A percentile compares a stretch with the other conserved stretches of the same genome.
phyloP scores from a whole-genome alignment of 92 coral and sea anemone genomes.

The Palythoa grandiflora region DNA sequence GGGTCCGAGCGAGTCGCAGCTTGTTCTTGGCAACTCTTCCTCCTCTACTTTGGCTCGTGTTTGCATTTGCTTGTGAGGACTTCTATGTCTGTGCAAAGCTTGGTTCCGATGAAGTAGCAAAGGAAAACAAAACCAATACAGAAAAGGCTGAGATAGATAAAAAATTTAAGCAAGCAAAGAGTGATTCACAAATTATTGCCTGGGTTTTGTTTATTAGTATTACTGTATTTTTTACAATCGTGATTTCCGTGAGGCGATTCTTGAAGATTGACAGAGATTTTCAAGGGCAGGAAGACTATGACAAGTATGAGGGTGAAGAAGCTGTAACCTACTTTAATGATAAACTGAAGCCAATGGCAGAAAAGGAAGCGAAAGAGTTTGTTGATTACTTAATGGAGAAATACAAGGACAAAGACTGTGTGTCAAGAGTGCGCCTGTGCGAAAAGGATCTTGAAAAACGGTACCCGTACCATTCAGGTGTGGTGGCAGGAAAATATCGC shows the following conservation, averaged over 20 bases:
- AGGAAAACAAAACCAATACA: conserved; percentile 54
- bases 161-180: conserved; percentile 57
- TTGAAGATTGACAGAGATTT: conserved; percentile 51
- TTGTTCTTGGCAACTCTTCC: conserved; percentile 74
- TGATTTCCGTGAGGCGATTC: conserved; percentile 73
- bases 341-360: conserved; percentile 71
- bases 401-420: conserved; percentile 63
- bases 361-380: conserved; percentile 54
- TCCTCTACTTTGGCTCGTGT: conserved; percentile 77
- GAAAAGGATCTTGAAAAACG: conserved; percentile 11
- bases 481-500: too few relatives aligned
- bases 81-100: conserved; percentile 78
- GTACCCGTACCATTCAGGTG: too few relatives aligned
- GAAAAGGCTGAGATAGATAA: conserved; percentile 43
- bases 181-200: conserved; percentile 70
- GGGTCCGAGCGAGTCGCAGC: conserved; percentile 67
- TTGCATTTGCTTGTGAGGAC: conserved; percentile 75
- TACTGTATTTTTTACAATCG: conserved; percentile 58
- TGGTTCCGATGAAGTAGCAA: conserved; percentile 64
- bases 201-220: conserved; percentile 74
- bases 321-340: conserved; percentile 75
- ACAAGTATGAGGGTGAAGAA: conserved; percentile 68
- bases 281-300: conserved; percentile 56
- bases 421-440: conserved; percentile 51
- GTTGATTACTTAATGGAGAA: conserved; percentile 63